These are phyloP conservation scores for Nannobrachium achirus DNA, from an alignment of 2,113 vertebrate species.

Conservation along the genomic window DNA sequence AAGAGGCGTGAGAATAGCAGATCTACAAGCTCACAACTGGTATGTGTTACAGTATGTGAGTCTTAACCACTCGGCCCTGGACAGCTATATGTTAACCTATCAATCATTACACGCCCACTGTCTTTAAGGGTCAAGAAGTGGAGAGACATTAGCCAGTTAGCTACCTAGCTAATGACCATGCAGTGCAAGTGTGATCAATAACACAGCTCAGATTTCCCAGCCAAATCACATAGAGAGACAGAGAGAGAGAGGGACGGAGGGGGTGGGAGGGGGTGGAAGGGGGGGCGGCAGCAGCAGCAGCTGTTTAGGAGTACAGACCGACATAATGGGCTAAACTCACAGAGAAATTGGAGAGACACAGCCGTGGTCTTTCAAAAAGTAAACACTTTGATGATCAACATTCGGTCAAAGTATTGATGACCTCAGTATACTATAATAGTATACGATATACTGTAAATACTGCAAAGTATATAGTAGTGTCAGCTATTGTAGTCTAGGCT, in stretches of 20 bases:
- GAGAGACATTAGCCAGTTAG: slow-evolving; percentile 67
- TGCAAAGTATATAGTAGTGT: no score
- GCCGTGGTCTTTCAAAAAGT: slow-evolving; percentile 25
- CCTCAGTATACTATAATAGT: no score
- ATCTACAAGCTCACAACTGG: no score
- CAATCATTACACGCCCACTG: slow-evolving; percentile 51
- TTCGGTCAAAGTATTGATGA: no score
- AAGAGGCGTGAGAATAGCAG: no score
- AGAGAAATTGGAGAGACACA: background rate
- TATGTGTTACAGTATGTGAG: no score
- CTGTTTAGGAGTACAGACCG: slow-evolving; percentile 59
- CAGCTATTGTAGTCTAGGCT: no score
- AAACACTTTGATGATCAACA: slow-evolving; percentile 9
- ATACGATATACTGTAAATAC: no score
- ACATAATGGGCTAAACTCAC: slow-evolving; percentile 37
- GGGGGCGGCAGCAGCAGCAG: slow-evolving; percentile 55
- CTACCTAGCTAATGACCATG: slow-evolving; percentile 70
- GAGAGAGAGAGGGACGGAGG: slow-evolving; percentile 5
- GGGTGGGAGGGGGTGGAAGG: background rate
- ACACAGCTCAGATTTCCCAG: slow-evolving; percentile 67
- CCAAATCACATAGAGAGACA: slow-evolving; percentile 55
- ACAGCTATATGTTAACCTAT: slow-evolving; percentile 29
- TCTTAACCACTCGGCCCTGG: background rate
- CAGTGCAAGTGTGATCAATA: slow-evolving; percentile 71
- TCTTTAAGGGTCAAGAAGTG: slow-evolving; percentile 60